Evolutionary conservation across 2,888 invertebrate species (phyloP).

Genomic region (Diarsia mendica): DNA sequence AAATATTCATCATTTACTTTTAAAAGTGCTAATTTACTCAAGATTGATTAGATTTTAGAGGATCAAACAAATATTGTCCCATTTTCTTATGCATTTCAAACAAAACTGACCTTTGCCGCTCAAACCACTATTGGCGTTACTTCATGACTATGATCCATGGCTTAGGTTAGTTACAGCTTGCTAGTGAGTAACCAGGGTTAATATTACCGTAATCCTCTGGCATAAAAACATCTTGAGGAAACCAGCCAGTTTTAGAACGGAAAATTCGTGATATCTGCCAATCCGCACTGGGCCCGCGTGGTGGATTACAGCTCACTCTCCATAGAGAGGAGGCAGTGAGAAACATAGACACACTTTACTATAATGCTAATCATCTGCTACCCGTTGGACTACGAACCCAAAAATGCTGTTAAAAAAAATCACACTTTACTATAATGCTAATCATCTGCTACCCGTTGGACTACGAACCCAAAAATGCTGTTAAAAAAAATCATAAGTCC

Average conservation of each 20-base stretch:
- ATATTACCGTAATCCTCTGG: neutral
- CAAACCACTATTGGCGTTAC: neutral
- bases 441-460: neutral
- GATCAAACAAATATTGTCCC: too few relatives aligned
- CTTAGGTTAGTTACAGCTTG: neutral
- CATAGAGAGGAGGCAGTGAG: neutral
- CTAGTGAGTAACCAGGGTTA: neutral
- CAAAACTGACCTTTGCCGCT: neutral
- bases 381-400: neutral
- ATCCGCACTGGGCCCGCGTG: too few relatives aligned
- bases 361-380: neutral
- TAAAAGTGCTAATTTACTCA: too few relatives aligned
- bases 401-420: neutral
- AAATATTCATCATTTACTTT: too few relatives aligned
- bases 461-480: neutral
- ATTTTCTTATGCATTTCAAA: neutral
- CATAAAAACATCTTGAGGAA: neutral
- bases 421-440: neutral
- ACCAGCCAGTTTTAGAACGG: neutral
- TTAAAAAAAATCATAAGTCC: too few relatives aligned
- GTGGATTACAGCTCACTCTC: neutral
- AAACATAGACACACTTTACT: neutral
- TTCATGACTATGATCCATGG: too few relatives aligned
- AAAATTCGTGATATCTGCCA: neutral
- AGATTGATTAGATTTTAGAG: too few relatives aligned